Conservation (phyloP, 2,797 vertebrate species). For the Glossophaga mutica region DNA sequence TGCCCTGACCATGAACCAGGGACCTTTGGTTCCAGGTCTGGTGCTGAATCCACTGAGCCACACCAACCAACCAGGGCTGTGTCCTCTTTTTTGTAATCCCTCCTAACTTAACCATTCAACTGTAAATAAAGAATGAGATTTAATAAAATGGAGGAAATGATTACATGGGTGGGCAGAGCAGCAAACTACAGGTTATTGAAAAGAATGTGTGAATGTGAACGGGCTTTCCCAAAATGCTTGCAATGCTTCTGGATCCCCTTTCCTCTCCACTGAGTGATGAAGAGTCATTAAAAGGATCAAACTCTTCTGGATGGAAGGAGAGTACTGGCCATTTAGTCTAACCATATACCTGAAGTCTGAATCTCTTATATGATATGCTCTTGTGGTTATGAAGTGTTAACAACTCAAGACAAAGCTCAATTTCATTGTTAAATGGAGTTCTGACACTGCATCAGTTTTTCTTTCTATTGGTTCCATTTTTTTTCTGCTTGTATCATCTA, state of each 20-base stretch:
- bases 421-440: background rate
- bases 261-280: background rate
- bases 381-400: background rate
- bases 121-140: background rate
- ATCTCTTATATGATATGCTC: background rate
- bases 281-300: background rate
- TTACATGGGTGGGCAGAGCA: background rate
- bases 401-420: background rate
- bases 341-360: background rate
- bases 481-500: background rate
- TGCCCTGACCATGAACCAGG: background rate
- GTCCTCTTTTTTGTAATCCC: background rate
- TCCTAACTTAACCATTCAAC: slow-evolving; percentile 17
- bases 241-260: background rate
- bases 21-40: background rate
- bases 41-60: background rate
- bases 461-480: background rate
- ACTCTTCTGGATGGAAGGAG: background rate
- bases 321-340: background rate
- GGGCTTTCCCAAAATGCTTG: background rate
- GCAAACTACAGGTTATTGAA: background rate
- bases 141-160: background rate
- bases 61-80: background rate
- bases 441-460: background rate
- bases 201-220: background rate